Conservation (phyloP, 30 jellyfish, hydroid and myxozoan genomes). For the Cassiopea xamachana region DNA sequence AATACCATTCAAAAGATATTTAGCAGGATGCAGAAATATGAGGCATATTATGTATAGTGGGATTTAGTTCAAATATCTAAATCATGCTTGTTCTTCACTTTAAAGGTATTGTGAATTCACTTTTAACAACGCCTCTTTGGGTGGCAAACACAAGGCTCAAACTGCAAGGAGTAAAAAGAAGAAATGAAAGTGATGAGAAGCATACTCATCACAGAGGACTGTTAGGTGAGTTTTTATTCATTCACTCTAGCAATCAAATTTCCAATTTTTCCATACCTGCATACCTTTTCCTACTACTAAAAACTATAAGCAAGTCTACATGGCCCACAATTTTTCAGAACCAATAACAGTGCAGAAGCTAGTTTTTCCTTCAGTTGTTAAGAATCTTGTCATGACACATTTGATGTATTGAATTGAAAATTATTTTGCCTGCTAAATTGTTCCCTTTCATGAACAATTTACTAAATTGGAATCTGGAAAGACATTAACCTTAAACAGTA, state of each 20-base stretch:
- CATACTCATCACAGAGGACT: conserved; percentile 4
- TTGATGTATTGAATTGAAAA: too few relatives aligned
- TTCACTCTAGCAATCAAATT: not conserved
- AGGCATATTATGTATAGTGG: too few relatives aligned
- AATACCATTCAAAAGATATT: too few relatives aligned
- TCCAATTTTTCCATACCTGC: not conserved
- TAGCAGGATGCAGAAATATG: too few relatives aligned
- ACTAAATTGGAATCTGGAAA: too few relatives aligned
- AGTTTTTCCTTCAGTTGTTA: too few relatives aligned
- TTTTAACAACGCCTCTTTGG: conserved; percentile 96
- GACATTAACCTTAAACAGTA: too few relatives aligned
- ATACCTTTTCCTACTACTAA: too few relatives aligned
- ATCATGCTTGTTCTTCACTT: not conserved
- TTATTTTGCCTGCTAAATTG: too few relatives aligned
- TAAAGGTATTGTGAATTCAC: conserved; percentile 84
- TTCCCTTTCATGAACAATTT: too few relatives aligned
- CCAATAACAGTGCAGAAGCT: not conserved
- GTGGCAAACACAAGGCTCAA: conserved; percentile 94
- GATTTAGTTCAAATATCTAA: too few relatives aligned
- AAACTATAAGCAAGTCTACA: not conserved
- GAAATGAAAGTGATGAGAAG: conserved; percentile 13
- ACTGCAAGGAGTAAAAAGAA: conserved; percentile 76
- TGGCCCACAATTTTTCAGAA: not conserved
- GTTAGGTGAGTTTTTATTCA: not conserved
- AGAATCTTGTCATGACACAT: too few relatives aligned